Evolutionary conservation across 2,113 vertebrate species (phyloP).

Genomic region (Chionodraco myersi): DNA sequence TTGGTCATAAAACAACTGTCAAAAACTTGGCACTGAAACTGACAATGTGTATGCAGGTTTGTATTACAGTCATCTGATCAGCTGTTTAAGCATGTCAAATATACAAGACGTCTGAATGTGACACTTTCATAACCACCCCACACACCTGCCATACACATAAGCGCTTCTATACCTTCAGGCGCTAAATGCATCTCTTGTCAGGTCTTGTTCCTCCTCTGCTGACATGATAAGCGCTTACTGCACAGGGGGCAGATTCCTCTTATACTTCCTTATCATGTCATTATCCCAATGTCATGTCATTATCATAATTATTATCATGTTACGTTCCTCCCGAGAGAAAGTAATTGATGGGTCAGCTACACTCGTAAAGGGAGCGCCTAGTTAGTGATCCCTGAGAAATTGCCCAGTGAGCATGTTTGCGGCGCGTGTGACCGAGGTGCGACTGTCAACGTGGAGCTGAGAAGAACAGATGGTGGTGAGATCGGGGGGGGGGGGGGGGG

Average conservation of each 20-base stretch:
- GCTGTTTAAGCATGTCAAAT: slow-evolving; percentile 6
- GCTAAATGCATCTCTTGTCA: slow-evolving; percentile 57
- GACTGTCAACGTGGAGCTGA: slow-evolving; percentile 43
- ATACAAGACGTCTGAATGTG: not conserved
- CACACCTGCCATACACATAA: slow-evolving; percentile 15
- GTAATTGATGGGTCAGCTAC: slow-evolving; percentile 81
- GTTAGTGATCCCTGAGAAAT: slow-evolving; percentile 70
- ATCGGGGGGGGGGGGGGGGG: not conserved
- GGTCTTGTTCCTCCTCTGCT: slow-evolving; percentile 49
- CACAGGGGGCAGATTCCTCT: slow-evolving; percentile 60
- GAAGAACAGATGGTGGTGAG: slow-evolving; percentile 43
- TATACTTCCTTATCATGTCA: slow-evolving; percentile 75
- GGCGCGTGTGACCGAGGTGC: slow-evolving; percentile 54
- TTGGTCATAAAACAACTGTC: not conserved
- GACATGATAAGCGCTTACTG: slow-evolving; percentile 58
- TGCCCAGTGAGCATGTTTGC: slow-evolving; percentile 55
- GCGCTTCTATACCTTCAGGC: slow-evolving; percentile 30
- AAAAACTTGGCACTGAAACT: not conserved
- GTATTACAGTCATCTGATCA: slow-evolving; percentile 6
- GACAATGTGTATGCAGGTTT: not conserved
- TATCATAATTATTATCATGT: slow-evolving; percentile 78
- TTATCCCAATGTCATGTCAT: slow-evolving; percentile 76
- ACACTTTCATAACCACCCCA: slow-evolving; percentile 12
- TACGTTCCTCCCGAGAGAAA: slow-evolving; percentile 60
- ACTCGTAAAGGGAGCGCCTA: slow-evolving; percentile 59